Percentiles rank a stretch among this genome's conserved stretches.
Conservation (phyloP, 2,888 invertebrate genomes). For the Scrobipalpa costella region DNA sequence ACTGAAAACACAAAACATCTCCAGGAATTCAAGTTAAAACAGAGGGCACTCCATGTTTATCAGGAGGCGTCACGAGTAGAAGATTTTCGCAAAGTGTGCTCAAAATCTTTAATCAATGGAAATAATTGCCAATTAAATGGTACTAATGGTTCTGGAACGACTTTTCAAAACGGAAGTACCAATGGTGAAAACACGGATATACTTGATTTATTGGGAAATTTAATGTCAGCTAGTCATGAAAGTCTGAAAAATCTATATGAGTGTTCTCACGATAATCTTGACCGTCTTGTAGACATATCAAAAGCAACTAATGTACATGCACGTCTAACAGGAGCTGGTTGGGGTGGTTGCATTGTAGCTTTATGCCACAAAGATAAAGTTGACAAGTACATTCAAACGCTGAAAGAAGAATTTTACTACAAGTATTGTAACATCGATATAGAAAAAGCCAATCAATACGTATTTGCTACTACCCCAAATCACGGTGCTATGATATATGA, state of each 20-base stretch:
- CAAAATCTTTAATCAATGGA: constrained; percentile 51
- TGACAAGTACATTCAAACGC: constrained; percentile 83
- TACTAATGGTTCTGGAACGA: constrained; percentile 41
- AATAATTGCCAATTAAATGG: constrained; percentile 39
- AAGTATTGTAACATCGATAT: constrained; percentile 76
- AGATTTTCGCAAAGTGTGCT: constrained; percentile 86
- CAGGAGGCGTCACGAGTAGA: constrained; percentile 93
- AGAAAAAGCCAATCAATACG: constrained; percentile 78
- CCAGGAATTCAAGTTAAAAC: constrained; percentile 88
- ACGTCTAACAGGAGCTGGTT: constrained; percentile 98
- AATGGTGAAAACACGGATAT: constrained; percentile 52
- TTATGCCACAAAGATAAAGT: constrained; percentile 85
- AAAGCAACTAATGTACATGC: constrained; percentile 87
- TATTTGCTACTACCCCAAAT: constrained; percentile 89
- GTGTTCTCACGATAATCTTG: constrained; percentile 95
- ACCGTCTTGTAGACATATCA: constrained; percentile 89
- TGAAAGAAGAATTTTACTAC: constrained; percentile 87
- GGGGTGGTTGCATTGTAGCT: constrained; percentile 98
- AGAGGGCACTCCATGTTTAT: constrained; percentile 95
- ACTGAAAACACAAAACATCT: constrained; percentile 83
- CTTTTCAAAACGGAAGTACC: constrained; percentile 36
- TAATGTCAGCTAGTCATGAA: constrained; percentile 94
- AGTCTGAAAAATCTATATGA: constrained; percentile 94
- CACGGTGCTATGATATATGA: constrained; percentile 82
- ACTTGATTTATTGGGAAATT: constrained; percentile 84